phyloP scores from a whole-genome alignment of 2,113 vertebrate genomes.

The Tupaia chinensis region DNA sequence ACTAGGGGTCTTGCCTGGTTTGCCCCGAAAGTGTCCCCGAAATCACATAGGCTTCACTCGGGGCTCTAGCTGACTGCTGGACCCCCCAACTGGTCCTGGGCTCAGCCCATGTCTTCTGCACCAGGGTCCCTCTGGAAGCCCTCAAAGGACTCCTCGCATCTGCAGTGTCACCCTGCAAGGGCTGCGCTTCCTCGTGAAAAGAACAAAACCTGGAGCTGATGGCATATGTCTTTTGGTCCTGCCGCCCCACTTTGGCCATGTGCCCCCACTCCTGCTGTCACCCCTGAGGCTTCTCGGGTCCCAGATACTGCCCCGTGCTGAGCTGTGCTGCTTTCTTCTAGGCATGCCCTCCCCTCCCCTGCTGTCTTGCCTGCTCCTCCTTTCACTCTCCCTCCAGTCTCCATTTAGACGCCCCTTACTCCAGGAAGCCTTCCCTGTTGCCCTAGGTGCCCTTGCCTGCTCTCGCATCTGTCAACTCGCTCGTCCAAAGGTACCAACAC shows the following conservation, averaged over 20 bases:
- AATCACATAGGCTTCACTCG: background rate
- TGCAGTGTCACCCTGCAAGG: background rate
- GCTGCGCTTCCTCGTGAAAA: background rate
- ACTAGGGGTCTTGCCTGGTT: background rate
- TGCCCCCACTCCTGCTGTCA: background rate
- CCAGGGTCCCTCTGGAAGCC: background rate
- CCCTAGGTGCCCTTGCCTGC: background rate
- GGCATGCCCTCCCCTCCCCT: background rate
- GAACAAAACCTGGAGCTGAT: rapidly evolving
- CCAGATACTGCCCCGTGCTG: background rate
- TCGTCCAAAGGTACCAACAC: background rate
- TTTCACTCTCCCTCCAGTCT: no score
- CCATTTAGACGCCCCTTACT: background rate
- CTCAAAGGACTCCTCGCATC: background rate
- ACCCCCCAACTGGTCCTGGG: background rate
- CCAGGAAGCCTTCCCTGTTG: background rate
- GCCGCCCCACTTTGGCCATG: background rate
- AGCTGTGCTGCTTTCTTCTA: background rate
- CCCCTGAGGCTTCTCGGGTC: background rate
- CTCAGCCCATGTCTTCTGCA: no score
- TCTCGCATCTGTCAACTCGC: background rate
- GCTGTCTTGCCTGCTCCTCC: background rate
- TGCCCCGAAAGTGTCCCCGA: background rate
- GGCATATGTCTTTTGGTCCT: rapidly evolving
- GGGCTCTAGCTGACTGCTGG: background rate